Evolutionary conservation across 2,113 vertebrate genomes (phyloP).

Genomic region (Pseudorhombus dupliciocellatus): DNA sequence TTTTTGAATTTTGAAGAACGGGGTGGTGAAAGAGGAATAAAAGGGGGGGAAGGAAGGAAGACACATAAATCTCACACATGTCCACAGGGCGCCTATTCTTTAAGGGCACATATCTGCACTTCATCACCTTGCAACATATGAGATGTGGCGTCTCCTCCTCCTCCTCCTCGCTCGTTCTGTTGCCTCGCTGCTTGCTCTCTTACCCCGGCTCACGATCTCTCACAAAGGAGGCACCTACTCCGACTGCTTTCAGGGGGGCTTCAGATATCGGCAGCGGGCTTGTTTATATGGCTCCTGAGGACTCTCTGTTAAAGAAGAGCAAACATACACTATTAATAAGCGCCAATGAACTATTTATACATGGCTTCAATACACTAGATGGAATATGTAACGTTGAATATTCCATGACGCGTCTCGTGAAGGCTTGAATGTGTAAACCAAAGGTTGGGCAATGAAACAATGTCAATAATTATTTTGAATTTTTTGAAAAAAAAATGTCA

Average conservation of each 20-base stretch:
- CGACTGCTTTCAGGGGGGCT: constrained; percentile 43
- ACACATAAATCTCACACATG: constrained; percentile 70
- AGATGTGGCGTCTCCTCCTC: constrained; percentile 64
- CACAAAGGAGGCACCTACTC: constrained; percentile 36
- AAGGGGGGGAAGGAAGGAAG: constrained; percentile 31
- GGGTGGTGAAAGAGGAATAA: constrained; percentile 14
- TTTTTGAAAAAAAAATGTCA: no score
- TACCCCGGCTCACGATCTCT: constrained; percentile 27
- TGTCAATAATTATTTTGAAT: not conserved
- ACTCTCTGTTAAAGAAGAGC: constrained; percentile 47
- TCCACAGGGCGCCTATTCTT: constrained; percentile 76
- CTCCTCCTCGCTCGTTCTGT: constrained; percentile 53
- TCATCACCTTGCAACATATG: constrained; percentile 74
- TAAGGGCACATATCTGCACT: constrained; percentile 75
- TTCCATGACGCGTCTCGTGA: not conserved
- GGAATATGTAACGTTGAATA: constrained; percentile 27
- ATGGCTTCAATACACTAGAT: constrained; percentile 33
- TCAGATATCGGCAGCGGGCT: constrained; percentile 48
- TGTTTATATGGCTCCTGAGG: constrained; percentile 60
- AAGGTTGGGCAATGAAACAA: not conserved
- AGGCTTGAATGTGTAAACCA: constrained; percentile 21
- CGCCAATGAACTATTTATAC: constrained; percentile 61
- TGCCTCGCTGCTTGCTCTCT: constrained; percentile 4
- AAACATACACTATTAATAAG: constrained; percentile 71
- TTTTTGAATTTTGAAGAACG: constrained; percentile 73